Percentiles rank a stretch among this genome's conserved stretches.
Conservation (phyloP, 2,113 vertebrate genomes). For the Asarcornis scutulata region DNA sequence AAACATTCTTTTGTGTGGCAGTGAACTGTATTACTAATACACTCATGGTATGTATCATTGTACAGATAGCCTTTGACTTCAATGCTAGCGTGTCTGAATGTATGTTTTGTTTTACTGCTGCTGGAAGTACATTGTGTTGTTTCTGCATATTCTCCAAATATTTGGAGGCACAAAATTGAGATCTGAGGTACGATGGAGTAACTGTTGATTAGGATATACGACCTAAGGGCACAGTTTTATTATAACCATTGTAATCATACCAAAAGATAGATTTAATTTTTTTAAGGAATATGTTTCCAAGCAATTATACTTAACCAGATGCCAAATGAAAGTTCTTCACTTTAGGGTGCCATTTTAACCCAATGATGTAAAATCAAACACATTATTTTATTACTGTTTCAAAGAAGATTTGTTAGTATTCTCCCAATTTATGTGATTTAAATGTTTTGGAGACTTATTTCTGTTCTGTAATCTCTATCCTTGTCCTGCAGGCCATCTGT, state of each 20-base stretch:
- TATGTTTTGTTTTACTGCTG: not conserved
- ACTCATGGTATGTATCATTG: not conserved
- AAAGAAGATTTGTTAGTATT: not conserved
- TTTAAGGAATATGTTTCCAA: constrained; percentile 7
- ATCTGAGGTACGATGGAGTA: not conserved
- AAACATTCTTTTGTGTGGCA: not conserved
- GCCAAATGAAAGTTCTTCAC: constrained; percentile 23
- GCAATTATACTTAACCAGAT: constrained; percentile 41
- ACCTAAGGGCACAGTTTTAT: constrained; percentile 30
- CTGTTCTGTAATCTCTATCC: not conserved
- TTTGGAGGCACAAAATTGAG: not conserved
- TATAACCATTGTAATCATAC: constrained; percentile 5
- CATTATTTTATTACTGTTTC: not conserved
- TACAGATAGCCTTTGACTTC: not conserved
- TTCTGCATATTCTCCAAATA: not conserved
- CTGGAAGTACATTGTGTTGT: not conserved
- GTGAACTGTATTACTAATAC: not conserved
- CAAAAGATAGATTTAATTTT: constrained; percentile 46
- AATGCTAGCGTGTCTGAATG: not conserved
- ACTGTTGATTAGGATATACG: not conserved
- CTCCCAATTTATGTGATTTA: constrained; percentile 27
- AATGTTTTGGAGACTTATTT: not conserved
- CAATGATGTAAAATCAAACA: constrained; percentile 33
- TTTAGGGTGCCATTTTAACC: constrained; percentile 29
- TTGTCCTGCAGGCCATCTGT: not conserved